Evolutionary conservation across 1,140 invertebrate genomes (phyloP).

Genomic region (Drosophila pandora): DNA sequence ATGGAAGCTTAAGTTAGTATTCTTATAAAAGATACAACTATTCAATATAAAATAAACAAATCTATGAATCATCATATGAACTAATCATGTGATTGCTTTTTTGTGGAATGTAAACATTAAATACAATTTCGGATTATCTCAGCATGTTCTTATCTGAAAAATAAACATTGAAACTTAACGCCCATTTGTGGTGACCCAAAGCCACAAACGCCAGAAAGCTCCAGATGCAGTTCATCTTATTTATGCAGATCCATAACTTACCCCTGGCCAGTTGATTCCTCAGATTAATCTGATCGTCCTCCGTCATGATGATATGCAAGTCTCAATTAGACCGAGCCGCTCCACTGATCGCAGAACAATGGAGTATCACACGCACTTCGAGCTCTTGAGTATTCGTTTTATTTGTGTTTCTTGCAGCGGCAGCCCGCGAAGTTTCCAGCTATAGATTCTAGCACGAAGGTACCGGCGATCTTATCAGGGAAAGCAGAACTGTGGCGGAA

Average conservation of each 20-base stretch:
- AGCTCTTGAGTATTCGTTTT: not conserved
- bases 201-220: not conserved
- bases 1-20: no score
- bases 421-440: slow-evolving; percentile 6
- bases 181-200: no score
- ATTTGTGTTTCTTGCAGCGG: not conserved
- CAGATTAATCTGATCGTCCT: slow-evolving; percentile 39
- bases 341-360: slow-evolving; percentile 22
- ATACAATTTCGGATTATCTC: not conserved
- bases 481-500: slow-evolving; percentile 23
- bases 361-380: slow-evolving; percentile 9
- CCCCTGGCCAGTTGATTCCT: slow-evolving; percentile 48
- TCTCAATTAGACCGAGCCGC: slow-evolving; percentile 11
- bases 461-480: slow-evolving; percentile 2
- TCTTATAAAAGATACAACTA: no score
- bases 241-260: slow-evolving; percentile 22
- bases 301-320: slow-evolving; percentile 42
- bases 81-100: no score
- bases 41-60: no score
- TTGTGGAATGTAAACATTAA: no score
- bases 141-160: not conserved
- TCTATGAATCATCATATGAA: no score
- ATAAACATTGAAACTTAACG: not conserved
- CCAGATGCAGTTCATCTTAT: not conserved
- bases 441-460: not conserved